Evolutionary conservation across 2,113 vertebrate species (phyloP).

Genomic region (Callochromis pleurospilus): DNA sequence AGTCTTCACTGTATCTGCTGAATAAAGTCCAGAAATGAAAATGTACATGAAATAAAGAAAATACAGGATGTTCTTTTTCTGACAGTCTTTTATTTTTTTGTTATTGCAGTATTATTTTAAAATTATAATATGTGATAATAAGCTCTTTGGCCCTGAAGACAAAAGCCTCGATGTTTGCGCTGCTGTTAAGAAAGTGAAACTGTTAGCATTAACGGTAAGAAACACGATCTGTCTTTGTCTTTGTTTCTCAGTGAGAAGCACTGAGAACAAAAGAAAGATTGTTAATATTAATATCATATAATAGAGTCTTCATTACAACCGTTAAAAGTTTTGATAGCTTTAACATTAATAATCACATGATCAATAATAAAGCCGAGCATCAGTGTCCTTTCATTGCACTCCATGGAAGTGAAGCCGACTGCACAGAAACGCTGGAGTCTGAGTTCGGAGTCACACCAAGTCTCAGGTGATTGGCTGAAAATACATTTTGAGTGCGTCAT

Average conservation of each 20-base stretch:
- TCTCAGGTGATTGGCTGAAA: slow-evolving; percentile 4
- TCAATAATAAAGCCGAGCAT: background rate
- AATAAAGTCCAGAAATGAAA: background rate
- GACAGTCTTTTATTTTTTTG: background rate
- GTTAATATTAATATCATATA: background rate
- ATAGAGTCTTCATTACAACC: background rate
- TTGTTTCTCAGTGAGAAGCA: background rate
- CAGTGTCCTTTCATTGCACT: background rate
- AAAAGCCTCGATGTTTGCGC: background rate
- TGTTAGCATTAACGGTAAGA: background rate
- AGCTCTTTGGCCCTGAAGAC: background rate
- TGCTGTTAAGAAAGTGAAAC: background rate
- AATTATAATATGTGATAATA: background rate
- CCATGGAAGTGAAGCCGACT: background rate
- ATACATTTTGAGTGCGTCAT: background rate
- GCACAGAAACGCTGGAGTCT: background rate
- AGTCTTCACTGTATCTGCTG: background rate
- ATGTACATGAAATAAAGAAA: background rate
- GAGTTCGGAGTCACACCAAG: background rate
- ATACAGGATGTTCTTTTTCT: background rate
- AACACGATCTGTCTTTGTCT: background rate
- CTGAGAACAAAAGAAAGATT: background rate
- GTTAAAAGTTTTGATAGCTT: background rate
- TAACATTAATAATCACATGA: background rate
- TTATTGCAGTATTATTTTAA: background rate